phyloP scores from a whole-genome alignment of 1,140 invertebrate species.

The Protaetia brevitarsis region DNA sequence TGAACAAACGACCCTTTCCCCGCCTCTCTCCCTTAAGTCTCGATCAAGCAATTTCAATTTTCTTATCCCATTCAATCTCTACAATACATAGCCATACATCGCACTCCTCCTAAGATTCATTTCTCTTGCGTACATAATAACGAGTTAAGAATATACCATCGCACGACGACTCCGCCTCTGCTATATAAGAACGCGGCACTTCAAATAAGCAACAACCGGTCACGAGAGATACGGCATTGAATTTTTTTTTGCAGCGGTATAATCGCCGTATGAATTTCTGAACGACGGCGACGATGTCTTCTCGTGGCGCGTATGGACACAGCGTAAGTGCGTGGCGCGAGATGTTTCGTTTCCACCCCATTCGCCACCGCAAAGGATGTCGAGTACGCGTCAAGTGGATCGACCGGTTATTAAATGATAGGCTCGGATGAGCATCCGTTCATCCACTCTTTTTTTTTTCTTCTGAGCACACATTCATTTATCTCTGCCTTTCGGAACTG shows the following conservation, averaged over 20 bases:
- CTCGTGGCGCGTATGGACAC: not conserved
- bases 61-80: too few species aligned
- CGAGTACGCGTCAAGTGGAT: not conserved
- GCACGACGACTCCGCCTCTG: not conserved
- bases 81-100: too few species aligned
- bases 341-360: constrained; percentile 8
- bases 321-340: too few species aligned
- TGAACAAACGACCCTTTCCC: too few species aligned
- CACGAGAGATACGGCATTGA: not conserved
- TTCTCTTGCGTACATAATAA: too few species aligned
- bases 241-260: constrained; percentile 3
- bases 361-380: not conserved
- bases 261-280: not conserved
- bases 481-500: too few species aligned
- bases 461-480: too few species aligned
- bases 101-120: too few species aligned
- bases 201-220: constrained; percentile 10
- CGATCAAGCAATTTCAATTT: too few species aligned
- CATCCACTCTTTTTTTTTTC: not conserved
- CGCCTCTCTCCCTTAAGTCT: too few species aligned
- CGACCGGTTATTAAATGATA: constrained; percentile 16
- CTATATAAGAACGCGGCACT: not conserved
- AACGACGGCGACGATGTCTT: not conserved
- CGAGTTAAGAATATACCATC: too few species aligned
- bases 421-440: not conserved